phyloP scores from a whole-genome alignment of 2,888 invertebrate species.

The Nebria brevicollis region DNA sequence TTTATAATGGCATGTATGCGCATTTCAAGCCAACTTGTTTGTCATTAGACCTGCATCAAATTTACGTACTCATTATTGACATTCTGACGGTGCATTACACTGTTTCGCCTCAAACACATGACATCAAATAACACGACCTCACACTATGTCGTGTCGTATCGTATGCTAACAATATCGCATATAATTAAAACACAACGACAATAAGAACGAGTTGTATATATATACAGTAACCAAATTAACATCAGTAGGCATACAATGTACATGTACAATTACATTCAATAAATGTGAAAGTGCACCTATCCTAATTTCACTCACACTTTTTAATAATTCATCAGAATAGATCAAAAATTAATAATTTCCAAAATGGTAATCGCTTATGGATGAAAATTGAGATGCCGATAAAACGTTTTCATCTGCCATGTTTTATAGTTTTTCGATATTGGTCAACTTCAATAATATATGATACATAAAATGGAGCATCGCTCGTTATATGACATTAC shows the following conservation, averaged over 20 bases:
- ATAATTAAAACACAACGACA: not conserved
- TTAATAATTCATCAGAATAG: not conserved
- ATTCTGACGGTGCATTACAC: slow-evolving; percentile 2
- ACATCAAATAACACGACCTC: not conserved
- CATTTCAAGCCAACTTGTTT: slow-evolving; percentile 12
- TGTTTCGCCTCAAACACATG: not conserved
- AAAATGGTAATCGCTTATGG: not conserved
- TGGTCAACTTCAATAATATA: not conserved
- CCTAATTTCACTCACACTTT: not conserved
- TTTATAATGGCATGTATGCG: slow-evolving; percentile 15
- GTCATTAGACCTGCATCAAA: slow-evolving; percentile 14
- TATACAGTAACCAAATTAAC: not conserved
- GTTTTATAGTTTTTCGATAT: not conserved
- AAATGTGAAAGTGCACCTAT: not conserved
- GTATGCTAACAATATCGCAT: not conserved
- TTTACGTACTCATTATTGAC: slow-evolving; percentile 21
- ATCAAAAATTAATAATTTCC: not conserved
- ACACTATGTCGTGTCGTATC: not conserved
- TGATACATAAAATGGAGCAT: not conserved
- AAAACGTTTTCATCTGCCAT: not conserved
- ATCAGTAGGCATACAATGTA: not conserved
- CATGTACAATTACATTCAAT: not conserved
- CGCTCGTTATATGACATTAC: not conserved
- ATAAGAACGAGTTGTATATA: not conserved
- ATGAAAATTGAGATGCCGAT: not conserved